These are phyloP conservation scores for Apis florea DNA, from an alignment of 1,140 invertebrate species.

Conservation along the genomic window DNA sequence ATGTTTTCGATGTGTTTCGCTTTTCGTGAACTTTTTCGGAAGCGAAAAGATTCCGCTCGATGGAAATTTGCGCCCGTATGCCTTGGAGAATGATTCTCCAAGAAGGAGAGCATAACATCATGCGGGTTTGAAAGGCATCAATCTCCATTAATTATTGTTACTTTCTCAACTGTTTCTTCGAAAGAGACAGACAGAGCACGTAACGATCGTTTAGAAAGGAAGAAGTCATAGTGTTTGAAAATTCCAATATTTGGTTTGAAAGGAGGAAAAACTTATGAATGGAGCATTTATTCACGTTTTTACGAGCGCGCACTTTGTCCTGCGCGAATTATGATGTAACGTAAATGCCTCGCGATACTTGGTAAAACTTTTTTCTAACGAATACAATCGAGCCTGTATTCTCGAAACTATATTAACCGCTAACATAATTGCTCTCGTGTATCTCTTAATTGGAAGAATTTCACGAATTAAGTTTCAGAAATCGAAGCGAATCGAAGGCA, in stretches of 20 bases:
- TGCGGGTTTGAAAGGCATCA: slow-evolving; percentile 50
- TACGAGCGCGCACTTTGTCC: background rate
- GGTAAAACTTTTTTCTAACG: background rate
- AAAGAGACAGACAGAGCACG: slow-evolving; percentile 5
- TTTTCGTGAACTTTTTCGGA: background rate
- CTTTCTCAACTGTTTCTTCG: slow-evolving; percentile 36
- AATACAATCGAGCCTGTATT: background rate
- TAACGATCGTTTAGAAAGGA: slow-evolving; percentile 4
- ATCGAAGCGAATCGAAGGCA: too few species aligned
- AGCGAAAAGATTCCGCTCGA: background rate
- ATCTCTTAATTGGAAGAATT: background rate
- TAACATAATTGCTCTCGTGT: background rate
- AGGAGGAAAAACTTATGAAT: background rate
- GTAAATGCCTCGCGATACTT: background rate
- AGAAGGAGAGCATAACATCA: slow-evolving; percentile 32
- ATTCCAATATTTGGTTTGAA: background rate
- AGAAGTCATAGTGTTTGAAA: background rate
- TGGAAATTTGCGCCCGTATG: slow-evolving; percentile 53
- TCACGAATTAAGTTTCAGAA: background rate
- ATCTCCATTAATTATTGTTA: slow-evolving; percentile 58
- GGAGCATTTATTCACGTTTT: background rate
- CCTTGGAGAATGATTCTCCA: slow-evolving; percentile 4
- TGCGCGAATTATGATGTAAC: slow-evolving; percentile 3
- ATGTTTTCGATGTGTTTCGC: too few species aligned
- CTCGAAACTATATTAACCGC: background rate